phyloP scores from a whole-genome alignment of 2,797 vertebrate species.

The Urocyon cinereoargenteus region DNA sequence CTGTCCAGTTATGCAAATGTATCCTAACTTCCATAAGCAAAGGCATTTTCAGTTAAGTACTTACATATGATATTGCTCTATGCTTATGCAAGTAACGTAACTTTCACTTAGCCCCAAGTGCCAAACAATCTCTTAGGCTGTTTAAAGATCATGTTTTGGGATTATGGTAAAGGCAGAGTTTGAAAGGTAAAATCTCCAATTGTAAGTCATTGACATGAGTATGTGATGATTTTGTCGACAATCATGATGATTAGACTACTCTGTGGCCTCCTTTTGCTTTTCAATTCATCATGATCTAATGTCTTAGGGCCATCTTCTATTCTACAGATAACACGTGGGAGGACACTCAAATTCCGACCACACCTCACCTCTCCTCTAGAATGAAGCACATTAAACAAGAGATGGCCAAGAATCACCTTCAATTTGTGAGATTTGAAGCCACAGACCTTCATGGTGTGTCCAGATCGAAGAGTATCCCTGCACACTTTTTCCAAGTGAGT shows the following conservation, averaged over 20 bases:
- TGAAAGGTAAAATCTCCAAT: neutral
- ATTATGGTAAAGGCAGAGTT: neutral
- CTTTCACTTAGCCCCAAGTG: neutral
- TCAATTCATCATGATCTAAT: slow-evolving; percentile 53
- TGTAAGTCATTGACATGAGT: neutral
- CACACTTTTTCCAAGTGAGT: slow-evolving; percentile 95
- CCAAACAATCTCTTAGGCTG: neutral
- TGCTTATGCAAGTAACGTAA: neutral
- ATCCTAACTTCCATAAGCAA: slow-evolving; percentile 48
- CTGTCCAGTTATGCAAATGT: slow-evolving; percentile 8
- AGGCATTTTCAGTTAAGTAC: neutral
- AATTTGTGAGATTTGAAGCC: slow-evolving; percentile 96
- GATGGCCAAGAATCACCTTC: slow-evolving; percentile 93
- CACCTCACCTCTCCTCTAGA: slow-evolving; percentile 88
- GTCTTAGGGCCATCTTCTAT: slow-evolving; percentile 63
- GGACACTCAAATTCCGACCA: slow-evolving; percentile 83
- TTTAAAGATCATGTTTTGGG: neutral
- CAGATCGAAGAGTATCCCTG: slow-evolving; percentile 95
- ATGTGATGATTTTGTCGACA: neutral
- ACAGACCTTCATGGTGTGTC: slow-evolving; percentile 96
- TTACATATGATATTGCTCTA: neutral
- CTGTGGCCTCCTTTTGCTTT: neutral
- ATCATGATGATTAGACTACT: neutral
- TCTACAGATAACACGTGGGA: slow-evolving; percentile 88
- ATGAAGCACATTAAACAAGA: slow-evolving; percentile 96